Conservation (phyloP, 2,888 invertebrate species). For the Cephus rjabovi region DNA sequence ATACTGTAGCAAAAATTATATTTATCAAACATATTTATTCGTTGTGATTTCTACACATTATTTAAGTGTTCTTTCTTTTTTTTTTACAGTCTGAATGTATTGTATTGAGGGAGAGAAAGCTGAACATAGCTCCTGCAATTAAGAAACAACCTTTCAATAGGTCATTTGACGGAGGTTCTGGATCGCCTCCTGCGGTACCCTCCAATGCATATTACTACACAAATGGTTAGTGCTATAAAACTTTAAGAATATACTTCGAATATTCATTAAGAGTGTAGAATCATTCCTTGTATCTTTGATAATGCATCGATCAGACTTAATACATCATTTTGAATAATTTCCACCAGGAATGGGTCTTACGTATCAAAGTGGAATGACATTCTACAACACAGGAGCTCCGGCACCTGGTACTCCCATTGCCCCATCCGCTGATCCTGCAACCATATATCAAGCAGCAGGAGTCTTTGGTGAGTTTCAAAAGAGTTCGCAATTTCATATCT, state of each 20-base stretch:
- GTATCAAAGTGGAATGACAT: constrained; percentile 66
- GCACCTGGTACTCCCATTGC: constrained; percentile 59
- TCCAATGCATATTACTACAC: constrained; percentile 68
- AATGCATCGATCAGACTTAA: not conserved
- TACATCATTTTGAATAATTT: not conserved
- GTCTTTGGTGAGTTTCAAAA: constrained; percentile 55
- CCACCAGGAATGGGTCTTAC: constrained; percentile 60
- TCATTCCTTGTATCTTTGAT: not conserved
- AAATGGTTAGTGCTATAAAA: constrained; percentile 61
- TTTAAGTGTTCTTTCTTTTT: constrained; percentile 28
- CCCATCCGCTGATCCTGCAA: constrained; percentile 59
- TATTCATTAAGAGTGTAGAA: not conserved
- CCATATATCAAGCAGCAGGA: constrained; percentile 61
- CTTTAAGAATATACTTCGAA: not conserved
- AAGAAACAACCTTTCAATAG: constrained; percentile 79
- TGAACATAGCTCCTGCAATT: constrained; percentile 89
- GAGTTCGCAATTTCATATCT: not conserved
- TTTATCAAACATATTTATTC: not conserved
- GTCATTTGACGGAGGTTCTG: constrained; percentile 69
- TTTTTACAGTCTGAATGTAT: constrained; percentile 78
- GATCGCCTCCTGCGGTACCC: constrained; percentile 69
- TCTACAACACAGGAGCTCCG: constrained; percentile 62
- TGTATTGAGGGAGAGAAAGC: constrained; percentile 81
- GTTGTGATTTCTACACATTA: not conserved
- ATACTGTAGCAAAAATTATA: not conserved